Base-by-base conservation (phyloP, 2,113 vertebrate species). In the Lethenteron camtschaticum region DNA sequence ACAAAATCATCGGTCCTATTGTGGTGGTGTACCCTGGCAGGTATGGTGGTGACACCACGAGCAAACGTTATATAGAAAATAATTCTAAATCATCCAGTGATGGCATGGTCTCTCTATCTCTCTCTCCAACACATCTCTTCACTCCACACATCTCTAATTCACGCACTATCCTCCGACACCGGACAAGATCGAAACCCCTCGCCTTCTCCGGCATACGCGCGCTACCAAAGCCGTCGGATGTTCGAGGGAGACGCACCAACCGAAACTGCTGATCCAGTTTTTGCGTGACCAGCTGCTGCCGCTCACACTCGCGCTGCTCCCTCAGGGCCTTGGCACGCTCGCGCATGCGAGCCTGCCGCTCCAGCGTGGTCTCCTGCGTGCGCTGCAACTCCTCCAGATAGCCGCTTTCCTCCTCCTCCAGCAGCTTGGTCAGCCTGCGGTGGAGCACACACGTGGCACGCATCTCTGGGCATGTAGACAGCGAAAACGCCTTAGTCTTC, bases 211-310 rank as follows among this genome's bases (percentile, higher is more conserved):
- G 76, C 74, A 68, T 59, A 16, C 57, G 10, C 57, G 68, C 5
- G 16, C 72, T 82, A 3, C 41, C 41, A 41, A 41, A 41, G 41
- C 41, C 41, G 41, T 41, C 5, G 6, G 41, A 41, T 41, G 41
- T 41, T 41, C 41, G 41, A 41, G 41, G 41, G 41, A 41, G 41
- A 41, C 41, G 5, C 41, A 41, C 41, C 41, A 41, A 92, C 91
- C 84, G 86, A 82, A 90, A 89, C 12, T 85, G 86, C 72, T 87
- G 90, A 1, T 95, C 87, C 72, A 79, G 73, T 71, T 88, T 95
- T 57, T 85, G 80, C 56, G 81, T 77, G 60, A 86, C 86, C 58
- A 87, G 56, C 12, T 78, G 74, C 72, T 82, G 77, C 56, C 86
- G 80, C 10, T 87, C 85, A 3, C 75, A 77, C 75, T 95, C 89